Evolutionary conservation across 2,888 invertebrate genomes (phyloP).

Genomic region (Alsophila aescularia): DNA sequence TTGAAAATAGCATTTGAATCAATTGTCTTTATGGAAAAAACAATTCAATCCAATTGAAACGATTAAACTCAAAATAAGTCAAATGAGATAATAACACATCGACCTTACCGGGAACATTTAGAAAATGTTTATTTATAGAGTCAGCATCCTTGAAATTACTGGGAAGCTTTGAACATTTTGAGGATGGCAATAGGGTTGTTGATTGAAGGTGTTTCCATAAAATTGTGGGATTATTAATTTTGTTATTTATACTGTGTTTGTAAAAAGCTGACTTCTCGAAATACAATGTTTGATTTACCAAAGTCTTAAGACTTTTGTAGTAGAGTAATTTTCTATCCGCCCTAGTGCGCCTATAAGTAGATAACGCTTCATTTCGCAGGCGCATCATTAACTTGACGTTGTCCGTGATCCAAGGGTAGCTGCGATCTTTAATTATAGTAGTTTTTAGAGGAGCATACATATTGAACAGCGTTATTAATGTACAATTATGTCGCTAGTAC

Average conservation of each 20-base stretch:
- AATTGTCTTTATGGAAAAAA: too few species aligned
- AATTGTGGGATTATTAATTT: neutral
- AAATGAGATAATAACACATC: neutral
- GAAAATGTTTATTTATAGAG: neutral
- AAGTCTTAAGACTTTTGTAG: neutral
- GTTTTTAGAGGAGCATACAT: too few species aligned
- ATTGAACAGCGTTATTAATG: too few species aligned
- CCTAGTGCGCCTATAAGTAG: neutral
- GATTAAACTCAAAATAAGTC: neutral
- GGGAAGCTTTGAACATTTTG: neutral
- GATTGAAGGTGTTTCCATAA: neutral
- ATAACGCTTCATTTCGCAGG: neutral
- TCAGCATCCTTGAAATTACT: neutral
- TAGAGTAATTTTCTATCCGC: neutral
- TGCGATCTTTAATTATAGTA: too few species aligned
- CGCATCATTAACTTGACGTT: slow-evolving; percentile 4
- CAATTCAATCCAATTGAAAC: too few species aligned
- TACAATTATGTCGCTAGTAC: too few species aligned
- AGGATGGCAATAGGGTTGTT: too few species aligned
- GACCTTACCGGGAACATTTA: neutral
- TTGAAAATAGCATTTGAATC: too few species aligned
- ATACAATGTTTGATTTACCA: neutral
- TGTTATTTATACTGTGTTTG: slow-evolving; percentile 3
- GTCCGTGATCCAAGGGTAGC: slow-evolving; percentile 8
- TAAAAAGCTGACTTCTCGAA: slow-evolving; percentile 2